Conservation (phyloP, 2,797 vertebrate genomes). For the Acomys russatus region DNA sequence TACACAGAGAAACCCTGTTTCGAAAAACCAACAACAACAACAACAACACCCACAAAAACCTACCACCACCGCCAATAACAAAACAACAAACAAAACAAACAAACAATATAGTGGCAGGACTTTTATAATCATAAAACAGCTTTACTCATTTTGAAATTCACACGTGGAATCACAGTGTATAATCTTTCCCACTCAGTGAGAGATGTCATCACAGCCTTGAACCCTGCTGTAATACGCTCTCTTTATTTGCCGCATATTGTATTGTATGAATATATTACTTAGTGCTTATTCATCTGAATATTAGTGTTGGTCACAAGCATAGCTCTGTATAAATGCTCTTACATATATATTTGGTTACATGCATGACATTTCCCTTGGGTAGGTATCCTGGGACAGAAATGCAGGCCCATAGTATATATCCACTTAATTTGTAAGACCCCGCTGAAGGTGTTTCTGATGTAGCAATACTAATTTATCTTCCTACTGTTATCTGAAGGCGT, state of each 20-base stretch:
- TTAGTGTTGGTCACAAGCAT: neutral
- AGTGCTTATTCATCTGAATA: neutral
- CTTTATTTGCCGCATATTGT: neutral
- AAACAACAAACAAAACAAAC: too few relatives aligned
- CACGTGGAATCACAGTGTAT: neutral
- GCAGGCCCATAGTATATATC: neutral
- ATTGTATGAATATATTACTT: neutral
- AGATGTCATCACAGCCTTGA: neutral
- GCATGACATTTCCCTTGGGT: neutral
- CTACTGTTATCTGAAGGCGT: neutral
- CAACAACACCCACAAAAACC: too few relatives aligned
- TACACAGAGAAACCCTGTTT: too few relatives aligned
- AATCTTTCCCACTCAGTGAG: neutral
- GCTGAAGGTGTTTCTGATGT: neutral
- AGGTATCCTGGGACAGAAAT: neutral
- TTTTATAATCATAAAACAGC: neutral
- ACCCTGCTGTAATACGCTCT: neutral
- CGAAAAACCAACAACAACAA: too few relatives aligned
- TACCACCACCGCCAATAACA: too few relatives aligned
- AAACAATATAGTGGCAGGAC: neutral
- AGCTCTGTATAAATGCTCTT: neutral
- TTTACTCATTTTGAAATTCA: slow-evolving; percentile 30
- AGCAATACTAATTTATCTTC: neutral
- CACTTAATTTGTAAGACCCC: neutral
- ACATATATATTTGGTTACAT: neutral